Evolutionary conservation across 2,797 vertebrate species (phyloP).

Genomic region (Mus caroli): DNA sequence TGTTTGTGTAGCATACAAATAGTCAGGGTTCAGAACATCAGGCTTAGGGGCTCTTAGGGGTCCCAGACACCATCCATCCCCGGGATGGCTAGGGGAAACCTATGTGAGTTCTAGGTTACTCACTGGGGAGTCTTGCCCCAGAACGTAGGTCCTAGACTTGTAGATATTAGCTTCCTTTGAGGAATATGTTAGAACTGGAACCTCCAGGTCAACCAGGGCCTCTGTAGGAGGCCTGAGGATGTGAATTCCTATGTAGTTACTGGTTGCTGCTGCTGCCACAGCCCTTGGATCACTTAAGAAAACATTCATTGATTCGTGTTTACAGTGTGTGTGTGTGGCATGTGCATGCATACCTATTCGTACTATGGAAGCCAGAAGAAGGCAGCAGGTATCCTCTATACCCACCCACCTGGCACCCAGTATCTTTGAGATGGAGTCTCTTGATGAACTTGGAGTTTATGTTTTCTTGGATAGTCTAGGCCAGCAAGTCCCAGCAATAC

Average conservation of each 20-base stretch:
- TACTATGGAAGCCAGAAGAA: background rate
- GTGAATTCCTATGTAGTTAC: background rate
- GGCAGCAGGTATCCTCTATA: background rate
- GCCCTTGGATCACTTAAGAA: background rate
- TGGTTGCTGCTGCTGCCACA: background rate
- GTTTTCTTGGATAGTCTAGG: background rate
- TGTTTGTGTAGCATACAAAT: background rate
- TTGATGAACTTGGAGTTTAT: background rate
- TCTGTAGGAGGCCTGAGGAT: background rate
- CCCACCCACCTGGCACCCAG: background rate
- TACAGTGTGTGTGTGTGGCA: background rate
- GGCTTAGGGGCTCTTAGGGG: background rate
- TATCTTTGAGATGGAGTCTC: background rate
- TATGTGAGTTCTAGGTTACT: accelerated
- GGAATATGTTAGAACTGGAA: background rate
- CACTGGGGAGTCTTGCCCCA: background rate
- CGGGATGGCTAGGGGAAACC: too few relatives aligned
- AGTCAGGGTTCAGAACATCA: background rate
- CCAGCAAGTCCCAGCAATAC: background rate
- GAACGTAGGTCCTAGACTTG: background rate
- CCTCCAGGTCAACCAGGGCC: background rate
- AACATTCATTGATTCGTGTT: background rate
- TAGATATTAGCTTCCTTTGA: background rate
- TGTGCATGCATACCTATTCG: background rate
- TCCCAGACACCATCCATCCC: background rate